These are phyloP conservation scores for Podargus strigoides DNA, from an alignment of 2,797 vertebrate species.

Conservation along the genomic window DNA sequence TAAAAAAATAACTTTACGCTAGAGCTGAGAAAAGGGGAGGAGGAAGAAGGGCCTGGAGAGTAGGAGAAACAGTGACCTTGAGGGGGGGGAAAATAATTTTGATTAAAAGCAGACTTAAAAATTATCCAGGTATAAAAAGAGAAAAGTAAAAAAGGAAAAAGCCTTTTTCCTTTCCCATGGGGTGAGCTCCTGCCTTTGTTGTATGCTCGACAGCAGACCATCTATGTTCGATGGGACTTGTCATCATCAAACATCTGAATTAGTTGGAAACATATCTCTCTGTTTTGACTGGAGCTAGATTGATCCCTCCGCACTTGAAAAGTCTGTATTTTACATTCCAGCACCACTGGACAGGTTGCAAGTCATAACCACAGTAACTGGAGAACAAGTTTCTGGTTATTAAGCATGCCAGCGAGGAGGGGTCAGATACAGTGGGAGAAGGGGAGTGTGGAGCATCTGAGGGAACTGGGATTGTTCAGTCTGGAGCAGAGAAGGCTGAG, in stretches of 20 bases:
- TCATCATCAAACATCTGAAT: slow-evolving; percentile 8
- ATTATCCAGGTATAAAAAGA: not conserved
- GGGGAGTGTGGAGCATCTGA: too few relatives aligned
- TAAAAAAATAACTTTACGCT: not conserved
- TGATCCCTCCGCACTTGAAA: slow-evolving; percentile 54
- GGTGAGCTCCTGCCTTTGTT: slow-evolving; percentile 20
- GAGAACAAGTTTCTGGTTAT: slow-evolving; percentile 20
- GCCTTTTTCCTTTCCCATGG: not conserved
- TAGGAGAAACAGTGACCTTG: not conserved
- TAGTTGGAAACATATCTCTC: slow-evolving; percentile 32
- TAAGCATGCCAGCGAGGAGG: not conserved
- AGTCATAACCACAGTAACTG: slow-evolving; percentile 70
- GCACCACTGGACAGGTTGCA: slow-evolving; percentile 56
- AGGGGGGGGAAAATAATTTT: not conserved
- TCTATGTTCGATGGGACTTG: slow-evolving; percentile 16
- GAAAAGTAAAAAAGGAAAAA: not conserved
- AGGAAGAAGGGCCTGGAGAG: not conserved
- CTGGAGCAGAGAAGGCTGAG: too few relatives aligned
- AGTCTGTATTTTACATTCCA: slow-evolving; percentile 49
- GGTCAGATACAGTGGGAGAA: not conserved
- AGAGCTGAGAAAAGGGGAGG: not conserved
- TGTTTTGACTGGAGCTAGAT: slow-evolving; percentile 59
- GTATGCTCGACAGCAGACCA: slow-evolving; percentile 7
- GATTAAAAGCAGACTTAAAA: slow-evolving; percentile 70
- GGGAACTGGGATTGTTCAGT: too few relatives aligned